Base-by-base conservation (phyloP, 2,888 invertebrate genomes). In the Apamea crenata region DNA sequence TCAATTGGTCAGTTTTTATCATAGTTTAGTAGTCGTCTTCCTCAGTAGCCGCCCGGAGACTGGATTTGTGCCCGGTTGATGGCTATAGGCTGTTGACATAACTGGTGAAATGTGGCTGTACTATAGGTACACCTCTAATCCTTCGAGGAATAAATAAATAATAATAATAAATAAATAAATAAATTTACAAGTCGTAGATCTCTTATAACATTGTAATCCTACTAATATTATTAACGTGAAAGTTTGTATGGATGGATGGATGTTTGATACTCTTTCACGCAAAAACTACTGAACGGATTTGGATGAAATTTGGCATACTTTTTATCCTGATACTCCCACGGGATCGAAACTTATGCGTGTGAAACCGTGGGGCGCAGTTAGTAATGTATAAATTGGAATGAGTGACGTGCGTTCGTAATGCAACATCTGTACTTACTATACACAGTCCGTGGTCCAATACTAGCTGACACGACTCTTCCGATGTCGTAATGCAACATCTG, bases 401-500 rank as follows among this genome's bases (percentile, higher is more conserved):
- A 32, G 32, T 29, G 61, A 61, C 29, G 61, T 63, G 63, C 10
- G 32, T 18, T n/a, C 36, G 21, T 21, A 66, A 56, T 47, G 3
- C 36, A 36, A 36, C 36, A 36, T 36, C 36, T 2, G 36, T 36
- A 36, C 77, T 89, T 77, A 88, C 87, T 89, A 29, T 88, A 88
- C 16, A 87, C 86, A 44, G 87, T 88, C 32, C 95, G 88, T 7
- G 94, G 95, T n/a, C 95, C 95, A 40, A 96, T 94, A 1, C 88
- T 86, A 0, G 93, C 94, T 0, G 94, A 92, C 7, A 95, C 92
- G 0, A 94, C 95, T 12, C 95, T 95, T 7, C 95, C 95, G 0
- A 92, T 84, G 16, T 88, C 89, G 63, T 94, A 93, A 65, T n/a
- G n/a, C 1, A 47, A 8, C 25, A 25, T 7, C 5, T 70, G 10